Base-by-base conservation (phyloP, 2,113 vertebrate genomes). In the Atrichornis clamosus region DNA sequence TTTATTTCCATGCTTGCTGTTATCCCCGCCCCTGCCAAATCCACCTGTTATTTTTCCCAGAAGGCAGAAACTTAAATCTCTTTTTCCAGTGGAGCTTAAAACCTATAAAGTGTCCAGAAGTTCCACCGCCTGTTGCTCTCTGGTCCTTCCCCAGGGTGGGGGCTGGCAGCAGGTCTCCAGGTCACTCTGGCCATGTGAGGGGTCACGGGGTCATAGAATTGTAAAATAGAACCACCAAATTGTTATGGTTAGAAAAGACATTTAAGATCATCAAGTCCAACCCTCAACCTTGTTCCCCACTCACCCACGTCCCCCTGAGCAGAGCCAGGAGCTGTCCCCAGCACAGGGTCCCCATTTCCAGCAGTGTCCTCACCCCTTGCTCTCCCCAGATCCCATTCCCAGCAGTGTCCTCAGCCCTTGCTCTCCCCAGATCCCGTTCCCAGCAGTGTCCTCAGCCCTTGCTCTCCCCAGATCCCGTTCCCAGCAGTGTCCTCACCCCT, bases 361-460 rank as follows among this genome's bases (percentile, higher is more conserved):
- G 62, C 12, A n/a, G n/a, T n/a, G n/a, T n/a, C n/a, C n/a, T n/a
- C n/a, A n/a, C n/a, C n/a, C n/a, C n/a, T n/a, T n/a, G n/a, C n/a
- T n/a, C n/a, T n/a, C n/a, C n/a, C n/a, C n/a, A n/a, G n/a, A n/a
- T n/a, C n/a, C n/a, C n/a, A n/a, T n/a, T n/a, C n/a, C n/a, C n/a
- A n/a, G n/a, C n/a, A 19, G 24, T 9, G 35, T 18, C 18, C 32
- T 6, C 41, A 44, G 15, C 62, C 52, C n/a, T 87, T 73, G 42
- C 46, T 91, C 52, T 56, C 62, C 65, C 2, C 96, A 99, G 99
- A 99, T 96, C 98, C 49, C 37, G 33, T 19, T 80, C 55, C 60
- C 81, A 37, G 53, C 22, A 30, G 18, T 15, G 44, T 23, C 15
- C 33, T 6, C 41, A 47, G 30, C 73, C 47, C 47, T 87, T 69